These are phyloP conservation scores for Dioctria linearis DNA, from an alignment of 2,888 invertebrate species.

Conservation along the genomic window DNA sequence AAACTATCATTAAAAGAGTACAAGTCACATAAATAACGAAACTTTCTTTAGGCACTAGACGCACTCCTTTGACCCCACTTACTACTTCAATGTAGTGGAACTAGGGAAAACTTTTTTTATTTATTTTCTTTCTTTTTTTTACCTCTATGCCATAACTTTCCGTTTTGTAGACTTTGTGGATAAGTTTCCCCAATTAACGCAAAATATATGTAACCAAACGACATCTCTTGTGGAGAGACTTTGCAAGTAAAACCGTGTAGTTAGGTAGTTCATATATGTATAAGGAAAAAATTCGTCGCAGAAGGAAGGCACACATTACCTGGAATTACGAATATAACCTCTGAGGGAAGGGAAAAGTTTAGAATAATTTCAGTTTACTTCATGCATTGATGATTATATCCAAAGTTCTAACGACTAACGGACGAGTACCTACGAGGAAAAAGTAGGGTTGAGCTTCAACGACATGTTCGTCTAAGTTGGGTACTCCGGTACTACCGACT, in stretches of 20 bases:
- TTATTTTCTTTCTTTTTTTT: background rate
- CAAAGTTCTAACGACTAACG: conserved; percentile 21
- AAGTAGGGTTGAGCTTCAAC: background rate
- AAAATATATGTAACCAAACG: conserved; percentile 44
- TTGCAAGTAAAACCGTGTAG: background rate
- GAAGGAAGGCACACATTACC: conserved; percentile 1
- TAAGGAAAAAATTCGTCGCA: background rate
- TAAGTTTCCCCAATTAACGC: conserved; percentile 41
- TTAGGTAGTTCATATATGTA: background rate
- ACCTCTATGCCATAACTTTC: conserved; percentile 13
- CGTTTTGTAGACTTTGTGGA: conserved; percentile 36
- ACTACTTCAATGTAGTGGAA: background rate
- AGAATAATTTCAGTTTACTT: conserved; percentile 29
- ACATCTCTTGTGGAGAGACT: conserved; percentile 15
- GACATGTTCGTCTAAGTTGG: background rate
- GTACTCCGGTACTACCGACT: too few relatives aligned
- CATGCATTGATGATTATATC: conserved; percentile 32
- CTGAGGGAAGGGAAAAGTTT: conserved; percentile 9
- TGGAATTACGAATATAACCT: background rate
- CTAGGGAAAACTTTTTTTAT: background rate
- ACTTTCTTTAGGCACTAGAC: conserved; percentile 35
- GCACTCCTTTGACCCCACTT: background rate
- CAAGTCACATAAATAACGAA: conserved; percentile 48
- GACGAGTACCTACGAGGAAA: too few relatives aligned
- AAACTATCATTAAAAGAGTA: conserved; percentile 47